Percentiles rank a stretch among this genome's conserved stretches.
Evolutionary conservation across 2,888 invertebrate genomes (phyloP).

Genomic region (Spilarctia lutea): DNA sequence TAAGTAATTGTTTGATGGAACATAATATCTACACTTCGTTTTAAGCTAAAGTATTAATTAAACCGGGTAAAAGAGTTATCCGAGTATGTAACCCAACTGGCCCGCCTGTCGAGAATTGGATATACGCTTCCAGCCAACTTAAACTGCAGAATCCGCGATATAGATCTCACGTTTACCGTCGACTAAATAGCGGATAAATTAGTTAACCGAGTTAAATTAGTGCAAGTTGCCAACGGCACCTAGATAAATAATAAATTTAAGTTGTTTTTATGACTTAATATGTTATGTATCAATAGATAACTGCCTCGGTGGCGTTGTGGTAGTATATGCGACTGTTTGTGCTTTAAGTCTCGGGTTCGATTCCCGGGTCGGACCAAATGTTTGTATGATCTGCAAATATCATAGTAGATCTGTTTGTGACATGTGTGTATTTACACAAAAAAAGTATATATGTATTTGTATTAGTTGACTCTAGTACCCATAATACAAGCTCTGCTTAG

Average conservation of each 20-base stretch:
- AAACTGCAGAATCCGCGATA: conserved; percentile 77
- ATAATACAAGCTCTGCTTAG: no score
- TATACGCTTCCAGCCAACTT: conserved; percentile 71
- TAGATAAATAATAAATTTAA: conserved; percentile 23
- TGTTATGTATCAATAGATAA: no score
- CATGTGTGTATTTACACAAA: no score
- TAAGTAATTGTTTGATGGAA: conserved; percentile 21
- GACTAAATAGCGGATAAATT: conserved; percentile 83
- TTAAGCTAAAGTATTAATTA: conserved; percentile 46
- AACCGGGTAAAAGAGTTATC: conserved; percentile 52
- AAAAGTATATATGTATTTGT: no score
- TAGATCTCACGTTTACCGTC: conserved; percentile 82
- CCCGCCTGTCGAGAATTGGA: conserved; percentile 76
- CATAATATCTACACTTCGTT: conserved; percentile 55
- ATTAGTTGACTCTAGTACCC: no score
- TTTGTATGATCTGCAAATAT: no score
- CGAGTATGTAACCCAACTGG: conserved; percentile 58
- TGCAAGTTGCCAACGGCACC: conserved; percentile 60
- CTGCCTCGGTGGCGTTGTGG: no score
- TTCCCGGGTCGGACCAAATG: no score
- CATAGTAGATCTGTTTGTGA: no score
- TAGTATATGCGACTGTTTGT: no score
- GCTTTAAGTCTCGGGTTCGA: no score
- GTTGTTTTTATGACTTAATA: no score
- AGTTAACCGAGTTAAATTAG: conserved; percentile 80